phyloP scores from a whole-genome alignment of 2,888 invertebrate species.

The Volucella zonaria region DNA sequence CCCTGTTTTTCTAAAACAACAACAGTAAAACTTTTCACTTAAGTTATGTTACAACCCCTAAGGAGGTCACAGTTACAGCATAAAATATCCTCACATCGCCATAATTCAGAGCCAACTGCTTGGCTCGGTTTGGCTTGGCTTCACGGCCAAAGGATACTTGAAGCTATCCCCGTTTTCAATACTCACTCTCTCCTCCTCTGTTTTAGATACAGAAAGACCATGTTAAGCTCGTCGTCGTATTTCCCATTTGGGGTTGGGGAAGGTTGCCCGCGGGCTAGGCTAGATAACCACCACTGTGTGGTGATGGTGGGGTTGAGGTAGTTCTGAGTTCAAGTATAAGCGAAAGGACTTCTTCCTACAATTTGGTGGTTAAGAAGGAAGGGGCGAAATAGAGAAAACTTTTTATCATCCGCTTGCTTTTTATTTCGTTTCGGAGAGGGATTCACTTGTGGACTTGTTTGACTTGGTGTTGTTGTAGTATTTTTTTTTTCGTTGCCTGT shows the following conservation, averaged over 20 bases:
- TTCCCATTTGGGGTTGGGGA: constrained; percentile 13
- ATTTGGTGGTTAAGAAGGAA: neutral
- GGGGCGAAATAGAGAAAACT: constrained; percentile 55
- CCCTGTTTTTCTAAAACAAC: constrained; percentile 49
- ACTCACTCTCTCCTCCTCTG: constrained; percentile 4
- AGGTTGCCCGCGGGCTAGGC: constrained; percentile 54
- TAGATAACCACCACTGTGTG: constrained; percentile 66
- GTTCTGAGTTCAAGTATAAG: constrained; percentile 1
- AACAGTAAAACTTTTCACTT: constrained; percentile 71
- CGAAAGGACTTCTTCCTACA: constrained; percentile 56
- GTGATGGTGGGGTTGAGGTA: neutral
- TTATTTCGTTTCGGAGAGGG: constrained; percentile 54
- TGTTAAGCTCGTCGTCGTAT: constrained; percentile 45
- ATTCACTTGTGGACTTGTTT: constrained; percentile 67
- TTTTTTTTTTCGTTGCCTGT: constrained; percentile 12
- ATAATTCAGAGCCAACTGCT: constrained; percentile 68
- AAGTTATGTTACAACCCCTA: constrained; percentile 72
- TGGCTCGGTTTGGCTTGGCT: constrained; percentile 24
- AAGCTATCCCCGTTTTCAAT: constrained; percentile 42
- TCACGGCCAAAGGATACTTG: constrained; percentile 65
- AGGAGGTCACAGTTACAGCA: constrained; percentile 72
- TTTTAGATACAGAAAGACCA: constrained; percentile 4
- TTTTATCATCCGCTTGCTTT: constrained; percentile 70
- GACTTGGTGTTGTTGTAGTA: no score
- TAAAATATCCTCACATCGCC: constrained; percentile 70